Evolutionary conservation across 2,113 vertebrate genomes (phyloP), one percentile per base, ranked within the genome.

Genomic region (Triplophysa siluroides): DNA sequence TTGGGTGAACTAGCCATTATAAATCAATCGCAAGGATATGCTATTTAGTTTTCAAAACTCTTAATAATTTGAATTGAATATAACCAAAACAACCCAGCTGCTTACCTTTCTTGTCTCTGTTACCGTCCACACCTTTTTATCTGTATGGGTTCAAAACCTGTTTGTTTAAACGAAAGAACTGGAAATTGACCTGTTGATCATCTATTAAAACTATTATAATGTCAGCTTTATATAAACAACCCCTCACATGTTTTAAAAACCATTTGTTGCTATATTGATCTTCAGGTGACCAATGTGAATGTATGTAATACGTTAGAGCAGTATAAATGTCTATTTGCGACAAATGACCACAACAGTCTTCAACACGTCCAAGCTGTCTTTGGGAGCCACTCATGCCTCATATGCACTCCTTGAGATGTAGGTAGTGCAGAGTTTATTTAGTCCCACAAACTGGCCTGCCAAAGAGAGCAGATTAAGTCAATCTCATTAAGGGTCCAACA

Each of bases 401-500:
- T 72, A 19, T 68, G 54, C 52, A 45, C 18, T 67, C 18, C 12
- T 41, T 10, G n/a, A 77, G 26, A 54, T 67, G 58, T 65, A 56
- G 16, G 12, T n/a, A n/a, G 16, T 2, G 29, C 41, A 14, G 45
- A 21, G 38, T 80, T 65, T 23, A 64, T 78, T 70, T 64, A 73
- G 33, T 26, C 69, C 29, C 38, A 71, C 18, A 81, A 52, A 52
- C 50, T 26, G 43, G 19, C 50, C 52, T 67, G n/a, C n/a, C 38
- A 64, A 50, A 76, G 21, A 45, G 67, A 67, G 58, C 65, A 76
- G 78, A 83, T 76, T 83, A 85, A 66, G 50, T 19, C 47, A 82
- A 83, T 84, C 83, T 26, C 72, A 83, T 81, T 79, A 86, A 56
- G 33, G 64, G 21, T 83, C 45, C 73, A 71, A 77, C 63, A 58